Conservation (phyloP, 53 echinoderm and acorn worm species). For the Antedon mediterranea region DNA sequence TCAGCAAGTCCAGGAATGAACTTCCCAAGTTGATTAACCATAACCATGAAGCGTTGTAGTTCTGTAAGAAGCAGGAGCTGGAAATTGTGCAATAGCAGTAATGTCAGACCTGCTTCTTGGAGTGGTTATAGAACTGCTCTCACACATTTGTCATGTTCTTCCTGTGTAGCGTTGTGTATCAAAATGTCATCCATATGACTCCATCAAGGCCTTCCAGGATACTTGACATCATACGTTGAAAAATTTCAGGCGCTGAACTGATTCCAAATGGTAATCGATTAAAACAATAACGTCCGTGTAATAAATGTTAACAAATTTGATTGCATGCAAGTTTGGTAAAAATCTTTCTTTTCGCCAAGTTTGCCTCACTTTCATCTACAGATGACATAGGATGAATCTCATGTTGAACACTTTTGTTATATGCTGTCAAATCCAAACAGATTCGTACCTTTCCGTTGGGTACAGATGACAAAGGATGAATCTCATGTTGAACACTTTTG, state of each 20-base stretch:
- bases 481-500: background rate
- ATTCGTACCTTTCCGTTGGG: conserved; percentile 20
- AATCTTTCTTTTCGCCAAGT: background rate
- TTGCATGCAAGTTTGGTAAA: no score
- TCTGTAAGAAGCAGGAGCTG: conserved; percentile 24
- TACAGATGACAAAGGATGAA: no score
- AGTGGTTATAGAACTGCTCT: conserved; percentile 7
- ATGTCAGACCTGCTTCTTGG: conserved; percentile 13
- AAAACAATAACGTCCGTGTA: no score
- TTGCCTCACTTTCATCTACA: conserved; percentile 8
- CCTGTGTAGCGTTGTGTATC: conserved; percentile 5
- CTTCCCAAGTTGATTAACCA: conserved; percentile 48
- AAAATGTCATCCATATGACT: conserved; percentile 27
- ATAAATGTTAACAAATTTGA: no score
- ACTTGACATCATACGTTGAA: no score
- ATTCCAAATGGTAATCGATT: conserved; percentile 37
- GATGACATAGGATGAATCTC: no score
- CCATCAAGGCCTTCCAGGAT: conserved; percentile 13
- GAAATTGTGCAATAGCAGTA: conserved; percentile 26
- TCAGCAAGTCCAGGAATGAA: conserved; percentile 25
- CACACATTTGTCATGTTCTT: conserved; percentile 18
- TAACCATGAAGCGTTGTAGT: conserved; percentile 34
- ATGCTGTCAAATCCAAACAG: conserved; percentile 26
- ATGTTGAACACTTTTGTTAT: conserved; percentile 7
- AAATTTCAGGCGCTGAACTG: no score